Evolutionary conservation across 2,888 invertebrate genomes (phyloP).

Genomic region (Ryuthela nishihirai): DNA sequence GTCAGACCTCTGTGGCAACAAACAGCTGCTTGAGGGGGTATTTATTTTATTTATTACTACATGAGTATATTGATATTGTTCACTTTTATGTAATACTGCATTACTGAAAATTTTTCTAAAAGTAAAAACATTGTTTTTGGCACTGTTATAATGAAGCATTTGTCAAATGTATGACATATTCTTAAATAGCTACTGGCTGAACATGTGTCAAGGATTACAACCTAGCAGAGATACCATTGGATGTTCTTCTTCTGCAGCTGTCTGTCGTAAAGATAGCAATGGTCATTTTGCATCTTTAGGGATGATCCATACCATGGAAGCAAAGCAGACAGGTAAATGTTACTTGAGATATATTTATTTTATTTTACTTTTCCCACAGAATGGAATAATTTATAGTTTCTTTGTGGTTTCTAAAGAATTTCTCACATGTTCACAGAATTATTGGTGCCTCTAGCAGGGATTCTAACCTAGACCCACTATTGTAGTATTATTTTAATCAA

Average conservation of each 20-base stretch:
- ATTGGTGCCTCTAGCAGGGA: too few relatives aligned
- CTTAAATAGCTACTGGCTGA: conserved; percentile 23
- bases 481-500: too few relatives aligned
- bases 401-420: too few relatives aligned
- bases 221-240: neutral
- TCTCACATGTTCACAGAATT: too few relatives aligned
- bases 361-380: too few relatives aligned
- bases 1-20: too few relatives aligned
- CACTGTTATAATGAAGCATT: neutral
- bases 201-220: conserved; percentile 27
- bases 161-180: neutral
- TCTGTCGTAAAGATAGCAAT: conserved; percentile 9
- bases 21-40: too few relatives aligned
- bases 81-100: too few relatives aligned
- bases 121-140: neutral
- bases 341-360: neutral
- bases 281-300: conserved; percentile 8
- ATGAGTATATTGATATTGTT: too few relatives aligned
- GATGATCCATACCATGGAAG: conserved; percentile 14
- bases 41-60: too few relatives aligned
- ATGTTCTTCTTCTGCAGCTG: conserved; percentile 17
- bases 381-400: too few relatives aligned
- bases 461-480: too few relatives aligned
- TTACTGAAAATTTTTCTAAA: neutral
- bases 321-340: conserved; percentile 11